Evolutionary conservation across 2,797 vertebrate genomes (phyloP).

Genomic region (Helicolenus hilgendorfi): DNA sequence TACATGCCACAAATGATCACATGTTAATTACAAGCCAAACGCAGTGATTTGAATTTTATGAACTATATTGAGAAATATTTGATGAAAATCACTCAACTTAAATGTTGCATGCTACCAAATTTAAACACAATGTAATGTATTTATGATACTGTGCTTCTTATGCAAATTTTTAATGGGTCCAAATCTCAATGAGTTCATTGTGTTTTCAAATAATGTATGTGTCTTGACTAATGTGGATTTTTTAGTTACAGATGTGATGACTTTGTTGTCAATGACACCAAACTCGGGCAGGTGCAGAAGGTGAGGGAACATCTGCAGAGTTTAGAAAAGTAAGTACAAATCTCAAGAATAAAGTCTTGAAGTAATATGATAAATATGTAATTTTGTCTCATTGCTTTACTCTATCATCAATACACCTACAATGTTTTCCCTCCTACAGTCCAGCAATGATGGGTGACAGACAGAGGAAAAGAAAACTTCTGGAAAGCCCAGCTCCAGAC

Average conservation of each 20-base stretch:
- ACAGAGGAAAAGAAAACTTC: conserved; percentile 96
- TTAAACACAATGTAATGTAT: background rate
- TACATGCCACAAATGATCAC: background rate
- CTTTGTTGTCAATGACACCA: conserved; percentile 98
- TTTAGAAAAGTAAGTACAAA: conserved; percentile 96
- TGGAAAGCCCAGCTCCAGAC: conserved; percentile 93
- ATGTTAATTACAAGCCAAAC: background rate
- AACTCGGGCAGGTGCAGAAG: conserved; percentile 96
- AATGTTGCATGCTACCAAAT: background rate
- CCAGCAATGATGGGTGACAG: conserved; percentile 93
- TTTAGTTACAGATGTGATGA: conserved; percentile 98
- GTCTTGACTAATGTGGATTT: conserved; percentile 18
- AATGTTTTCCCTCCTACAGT: conserved; percentile 81
- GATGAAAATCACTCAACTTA: background rate
- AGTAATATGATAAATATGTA: background rate
- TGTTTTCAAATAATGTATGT: background rate
- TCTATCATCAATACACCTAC: background rate
- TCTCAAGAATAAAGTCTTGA: background rate
- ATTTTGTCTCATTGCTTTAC: background rate
- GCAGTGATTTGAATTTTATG: background rate
- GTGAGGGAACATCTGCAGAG: conserved; percentile 97
- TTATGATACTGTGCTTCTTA: background rate
- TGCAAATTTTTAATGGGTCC: background rate
- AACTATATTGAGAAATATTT: background rate
- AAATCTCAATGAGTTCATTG: background rate